Percentiles rank a stretch among this genome's conserved stretches.
Evolutionary conservation across 2,113 vertebrate genomes (phyloP).

Genomic region (Pipra filicauda): DNA sequence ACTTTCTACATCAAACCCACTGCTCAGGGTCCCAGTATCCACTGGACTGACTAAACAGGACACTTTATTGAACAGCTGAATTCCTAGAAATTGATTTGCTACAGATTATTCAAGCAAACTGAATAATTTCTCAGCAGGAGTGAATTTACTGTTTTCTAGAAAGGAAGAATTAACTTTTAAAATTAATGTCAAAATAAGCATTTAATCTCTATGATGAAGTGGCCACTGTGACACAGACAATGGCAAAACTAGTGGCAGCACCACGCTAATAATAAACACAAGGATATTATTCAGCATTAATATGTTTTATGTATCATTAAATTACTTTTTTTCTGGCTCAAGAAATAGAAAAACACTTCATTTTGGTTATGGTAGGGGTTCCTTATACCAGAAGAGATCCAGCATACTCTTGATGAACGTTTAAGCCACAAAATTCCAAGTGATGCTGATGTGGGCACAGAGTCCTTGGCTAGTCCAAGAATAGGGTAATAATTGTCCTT

Average conservation of each 20-base stretch:
- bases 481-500: background rate
- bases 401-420: background rate
- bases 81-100: background rate
- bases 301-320: background rate
- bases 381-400: background rate
- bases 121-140: background rate
- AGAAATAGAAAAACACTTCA: background rate
- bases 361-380: background rate
- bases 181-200: constrained; percentile 12
- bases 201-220: constrained; percentile 10
- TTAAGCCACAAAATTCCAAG: background rate
- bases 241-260: background rate
- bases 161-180: background rate
- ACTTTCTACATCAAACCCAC: background rate
- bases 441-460: background rate
- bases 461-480: background rate
- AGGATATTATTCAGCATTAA: background rate
- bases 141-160: background rate
- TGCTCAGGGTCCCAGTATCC: background rate
- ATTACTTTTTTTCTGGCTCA: background rate
- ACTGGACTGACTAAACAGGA: background rate
- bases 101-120: background rate
- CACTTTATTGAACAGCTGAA: background rate
- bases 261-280: background rate
- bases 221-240: background rate